Conservation (phyloP, 2,797 vertebrate genomes). For the Chrysocyon brachyurus region DNA sequence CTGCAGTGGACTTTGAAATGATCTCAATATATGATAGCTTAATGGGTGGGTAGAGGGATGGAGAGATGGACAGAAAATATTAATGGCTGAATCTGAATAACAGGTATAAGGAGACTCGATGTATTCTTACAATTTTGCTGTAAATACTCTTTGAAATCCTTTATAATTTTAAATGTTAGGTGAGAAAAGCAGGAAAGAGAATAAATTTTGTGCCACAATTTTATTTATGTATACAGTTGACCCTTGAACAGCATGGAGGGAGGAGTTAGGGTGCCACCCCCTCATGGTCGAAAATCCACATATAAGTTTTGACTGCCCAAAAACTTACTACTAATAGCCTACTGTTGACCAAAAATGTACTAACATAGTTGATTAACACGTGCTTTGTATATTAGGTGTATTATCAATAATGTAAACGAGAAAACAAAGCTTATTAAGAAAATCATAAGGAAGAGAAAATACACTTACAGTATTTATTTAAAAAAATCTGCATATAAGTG, state of each 20-base stretch:
- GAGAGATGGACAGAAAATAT: not conserved
- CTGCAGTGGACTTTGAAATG: not conserved
- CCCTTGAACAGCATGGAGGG: not conserved
- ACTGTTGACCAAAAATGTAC: not conserved
- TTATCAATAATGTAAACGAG: not conserved
- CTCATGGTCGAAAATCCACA: not conserved
- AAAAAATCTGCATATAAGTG: not conserved
- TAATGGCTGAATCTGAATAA: not conserved
- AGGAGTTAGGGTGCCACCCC: not conserved
- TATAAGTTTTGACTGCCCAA: not conserved
- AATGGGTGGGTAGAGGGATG: not conserved
- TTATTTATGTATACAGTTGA: not conserved
- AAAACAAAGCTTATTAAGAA: not conserved
- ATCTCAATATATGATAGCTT: not conserved
- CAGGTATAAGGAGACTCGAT: not conserved
- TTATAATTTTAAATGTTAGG: not conserved
- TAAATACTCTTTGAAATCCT: not conserved
- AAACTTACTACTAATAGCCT: not conserved
- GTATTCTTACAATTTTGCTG: not conserved
- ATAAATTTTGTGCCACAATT: not conserved
- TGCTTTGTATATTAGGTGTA: not conserved
- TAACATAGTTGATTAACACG: not conserved
- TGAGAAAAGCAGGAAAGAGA: not conserved
- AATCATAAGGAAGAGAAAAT: not conserved
- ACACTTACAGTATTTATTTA: not conserved